Evolutionary conservation across 2,888 invertebrate genomes (phyloP), one percentile per base, ranked within the genome.

Genomic region (Octonoba sinensis): DNA sequence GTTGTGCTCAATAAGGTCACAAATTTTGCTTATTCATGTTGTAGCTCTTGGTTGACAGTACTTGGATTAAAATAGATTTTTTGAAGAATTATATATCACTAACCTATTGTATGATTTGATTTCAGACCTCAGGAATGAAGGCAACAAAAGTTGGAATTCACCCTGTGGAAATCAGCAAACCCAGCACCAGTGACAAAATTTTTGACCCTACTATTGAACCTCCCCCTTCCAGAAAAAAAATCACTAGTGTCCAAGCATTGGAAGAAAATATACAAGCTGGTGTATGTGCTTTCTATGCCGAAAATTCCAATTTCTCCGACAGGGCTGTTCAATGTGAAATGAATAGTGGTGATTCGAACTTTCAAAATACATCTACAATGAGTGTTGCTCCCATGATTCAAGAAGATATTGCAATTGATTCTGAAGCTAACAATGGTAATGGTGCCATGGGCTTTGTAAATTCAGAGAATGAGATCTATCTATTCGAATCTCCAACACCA

Each of bases 51-150:
- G 8, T 36, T 36, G 36, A 36, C 36, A 1, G 4, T 4, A n/a
- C n/a, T 36, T 36, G 8, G 11, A 36, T 36, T 36, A 36, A 36
- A 27, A 36, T 8, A 36, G 36, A n/a, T 36, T 36, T 36, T 6
- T 27, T 11, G 11, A 36, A 36, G 6, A 4, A 36, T 36, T 36
- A 6, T 8, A n/a, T 36, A 36, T 36, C 36, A 36, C 6, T 36
- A 11, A 36, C 8, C 8, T 36, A 11, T 36, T 36, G 36, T 8
- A 36, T 36, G 11, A 6, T 36, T 36, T 36, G 36, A 36, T 36
- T 82, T 49, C 20, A 82, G 82, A 60, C 62, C 46, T 65, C 64
- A 74, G 82, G 82, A 82, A 82, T 82, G 82, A 82, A 82, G 82
- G 75, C 75, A 57, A 75, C 82, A 49, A 82, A 82, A 71, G 70